A percentile compares a stretch with the other conserved stretches of the same genome.
phyloP scores from a whole-genome alignment of 1,140 invertebrate species.

The Ladona fulva region DNA sequence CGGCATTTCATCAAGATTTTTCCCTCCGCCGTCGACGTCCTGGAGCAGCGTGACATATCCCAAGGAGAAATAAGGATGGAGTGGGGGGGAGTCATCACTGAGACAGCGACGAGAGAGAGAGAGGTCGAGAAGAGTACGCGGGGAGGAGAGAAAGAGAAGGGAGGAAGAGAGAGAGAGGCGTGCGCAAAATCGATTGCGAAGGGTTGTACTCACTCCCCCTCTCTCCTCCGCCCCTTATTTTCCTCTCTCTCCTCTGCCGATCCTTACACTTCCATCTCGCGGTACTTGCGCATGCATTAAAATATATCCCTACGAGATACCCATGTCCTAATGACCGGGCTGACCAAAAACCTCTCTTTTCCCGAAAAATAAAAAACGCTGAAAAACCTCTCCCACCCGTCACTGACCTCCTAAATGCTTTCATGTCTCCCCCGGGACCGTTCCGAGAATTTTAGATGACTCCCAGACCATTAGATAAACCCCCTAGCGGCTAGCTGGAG shows the following conservation, averaged over 20 bases:
- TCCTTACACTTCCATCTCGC: not conserved
- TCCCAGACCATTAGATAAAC: not conserved
- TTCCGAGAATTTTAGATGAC: slow-evolving; percentile 4
- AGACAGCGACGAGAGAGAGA: not conserved
- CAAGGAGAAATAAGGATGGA: not conserved
- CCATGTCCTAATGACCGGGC: not conserved
- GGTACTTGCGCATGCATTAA: not conserved
- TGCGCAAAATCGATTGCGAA: not conserved
- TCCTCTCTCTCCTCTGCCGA: not conserved
- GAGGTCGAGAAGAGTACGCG: not conserved
- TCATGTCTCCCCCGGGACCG: not conserved
- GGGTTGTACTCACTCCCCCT: not conserved
- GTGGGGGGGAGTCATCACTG: not conserved
- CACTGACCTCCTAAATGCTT: slow-evolving; percentile 8
- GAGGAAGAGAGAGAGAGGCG: not conserved
- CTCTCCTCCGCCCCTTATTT: not conserved
- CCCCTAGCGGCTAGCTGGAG: not conserved
- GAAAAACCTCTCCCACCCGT: not conserved
- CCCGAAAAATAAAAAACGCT: not conserved
- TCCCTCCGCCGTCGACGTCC: not conserved
- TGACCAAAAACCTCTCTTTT: not conserved
- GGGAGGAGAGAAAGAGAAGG: not conserved
- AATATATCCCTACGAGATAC: not conserved
- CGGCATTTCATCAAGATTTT: slow-evolving; percentile 9
- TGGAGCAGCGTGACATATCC: slow-evolving; percentile 2